phyloP scores from a whole-genome alignment of 2,113 vertebrate species.

The Psammodynastes pulverulentus region DNA sequence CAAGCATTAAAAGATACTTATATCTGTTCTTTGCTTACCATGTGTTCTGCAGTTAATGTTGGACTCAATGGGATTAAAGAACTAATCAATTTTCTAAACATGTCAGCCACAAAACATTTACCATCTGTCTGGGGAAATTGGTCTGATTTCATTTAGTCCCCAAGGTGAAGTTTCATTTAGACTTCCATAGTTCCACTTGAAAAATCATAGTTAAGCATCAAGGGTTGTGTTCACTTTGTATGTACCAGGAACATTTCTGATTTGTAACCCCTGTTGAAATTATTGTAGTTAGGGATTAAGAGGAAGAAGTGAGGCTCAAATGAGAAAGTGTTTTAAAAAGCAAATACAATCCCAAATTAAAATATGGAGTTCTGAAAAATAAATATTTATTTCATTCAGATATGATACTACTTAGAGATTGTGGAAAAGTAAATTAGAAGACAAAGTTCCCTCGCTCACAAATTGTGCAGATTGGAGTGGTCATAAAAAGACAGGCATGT shows the following conservation, averaged over 20 bases:
- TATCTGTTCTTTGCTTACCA: conserved; percentile 41
- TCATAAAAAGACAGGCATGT: neutral
- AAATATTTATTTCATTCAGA: conserved; percentile 8
- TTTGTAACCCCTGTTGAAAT: conserved; percentile 28
- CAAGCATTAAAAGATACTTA: conserved; percentile 39
- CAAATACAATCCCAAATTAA: conserved; percentile 10
- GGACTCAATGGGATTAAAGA: conserved; percentile 40
- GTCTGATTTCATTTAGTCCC: conserved; percentile 32
- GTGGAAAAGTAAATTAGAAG: neutral
- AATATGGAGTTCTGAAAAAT: neutral
- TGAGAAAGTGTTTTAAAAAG: conserved; percentile 34
- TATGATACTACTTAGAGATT: neutral
- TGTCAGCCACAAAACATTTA: conserved; percentile 26
- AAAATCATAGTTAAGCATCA: conserved; percentile 1
- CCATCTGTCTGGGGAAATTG: conserved; percentile 50
- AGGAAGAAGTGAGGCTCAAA: conserved; percentile 44
- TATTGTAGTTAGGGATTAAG: conserved; percentile 47
- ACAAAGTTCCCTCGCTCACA: neutral
- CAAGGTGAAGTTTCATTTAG: conserved; percentile 59
- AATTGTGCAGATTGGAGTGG: neutral
- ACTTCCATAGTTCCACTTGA: conserved; percentile 30
- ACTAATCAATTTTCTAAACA: neutral
- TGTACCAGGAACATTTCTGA: neutral
- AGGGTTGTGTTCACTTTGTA: neutral
- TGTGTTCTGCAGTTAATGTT: conserved; percentile 32